Base-by-base conservation (phyloP, 1,140 invertebrate species). In the Chelonus insularis region DNA sequence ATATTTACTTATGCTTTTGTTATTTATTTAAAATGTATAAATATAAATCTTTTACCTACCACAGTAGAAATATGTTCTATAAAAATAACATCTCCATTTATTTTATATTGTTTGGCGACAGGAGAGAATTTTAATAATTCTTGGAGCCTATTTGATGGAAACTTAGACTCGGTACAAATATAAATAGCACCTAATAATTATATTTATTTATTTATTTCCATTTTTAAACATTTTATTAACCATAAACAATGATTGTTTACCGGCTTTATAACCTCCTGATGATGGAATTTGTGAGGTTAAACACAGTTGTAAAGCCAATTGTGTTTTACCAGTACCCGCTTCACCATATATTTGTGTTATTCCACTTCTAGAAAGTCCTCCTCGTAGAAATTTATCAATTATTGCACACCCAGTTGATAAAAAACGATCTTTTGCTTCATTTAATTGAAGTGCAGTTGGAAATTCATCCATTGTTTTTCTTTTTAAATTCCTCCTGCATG, bases 291-390 rank as follows among this genome's bases (percentile, higher is more conserved):
- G 88, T n/a, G 83, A 83, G 52, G 80, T 83, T 4, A 89, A 72
- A 25, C 80, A 79, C 3, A 93, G 72, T 78, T 95, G 92, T 21
- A 96, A 74, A 67, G 88, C 90, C 11, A 95, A 70, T 78, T 96
- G 94, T 1, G 92, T 93, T 83, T 95, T 96, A 12, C 93, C 93
- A 68, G 84, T 84, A 6, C 90, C 90, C 79, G 91, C 90, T 74
- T 88, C 87, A 9, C 93, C 94, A 77, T 86, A 88, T 70, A 96
- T 85, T 83, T 96, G 93, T 47, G 90, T 92, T 11, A 96, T 86
- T 16, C 90, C 89, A 58, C 86, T 84, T 59, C 80, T 83, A 21
- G 86, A 77, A 51, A 95, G 83, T n/a, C 93, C 93, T 29, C 92
- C 93, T 68, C 78, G 72, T 21, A 89, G 78, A 59, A 86, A 72